Percentiles rank a stretch among this genome's conserved stretches.
Evolutionary conservation across 2,888 invertebrate species (phyloP).

Genomic region (Osmoderma eremita): DNA sequence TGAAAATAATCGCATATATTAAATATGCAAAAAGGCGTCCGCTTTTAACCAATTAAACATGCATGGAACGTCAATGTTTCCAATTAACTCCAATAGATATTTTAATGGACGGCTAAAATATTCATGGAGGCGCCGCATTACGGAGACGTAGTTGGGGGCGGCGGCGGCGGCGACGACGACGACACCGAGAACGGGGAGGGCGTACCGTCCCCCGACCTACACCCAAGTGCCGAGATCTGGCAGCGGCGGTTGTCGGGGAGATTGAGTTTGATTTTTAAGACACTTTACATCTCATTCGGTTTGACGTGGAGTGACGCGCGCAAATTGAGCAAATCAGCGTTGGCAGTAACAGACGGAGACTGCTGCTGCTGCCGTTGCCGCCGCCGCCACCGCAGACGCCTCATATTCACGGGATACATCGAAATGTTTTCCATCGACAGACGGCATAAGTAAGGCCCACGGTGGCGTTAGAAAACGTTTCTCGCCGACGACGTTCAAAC

Average conservation of each 20-base stretch:
- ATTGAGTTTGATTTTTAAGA: conserved; percentile 64
- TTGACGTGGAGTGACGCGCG: conserved; percentile 62
- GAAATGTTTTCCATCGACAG: conserved; percentile 40
- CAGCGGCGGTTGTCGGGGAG: conserved; percentile 49
- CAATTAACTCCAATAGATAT: conserved; percentile 56
- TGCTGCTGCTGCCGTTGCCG: conserved; percentile 16
- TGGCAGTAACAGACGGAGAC: conserved; percentile 52
- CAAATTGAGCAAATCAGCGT: conserved; percentile 63
- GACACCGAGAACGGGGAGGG: not conserved
- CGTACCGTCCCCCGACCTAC: conserved; percentile 23
- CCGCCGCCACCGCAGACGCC: conserved; percentile 27
- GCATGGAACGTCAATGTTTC: conserved; percentile 59
- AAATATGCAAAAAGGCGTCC: conserved; percentile 51
- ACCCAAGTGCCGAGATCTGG: conserved; percentile 54
- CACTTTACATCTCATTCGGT: conserved; percentile 62
- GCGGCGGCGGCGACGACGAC: conserved; percentile 11
- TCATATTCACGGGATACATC: conserved; percentile 32
- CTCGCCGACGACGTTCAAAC: conserved; percentile 17
- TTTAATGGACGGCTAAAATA: conserved; percentile 45
- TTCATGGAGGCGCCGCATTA: conserved; percentile 40
- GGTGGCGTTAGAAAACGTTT: conserved; percentile 23
- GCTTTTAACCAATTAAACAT: conserved; percentile 61
- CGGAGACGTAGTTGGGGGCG: conserved; percentile 29
- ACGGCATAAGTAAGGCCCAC: conserved; percentile 40
- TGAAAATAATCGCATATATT: conserved; percentile 48